Conservation (phyloP, 2,113 vertebrate species). For the Alethe castanea region DNA sequence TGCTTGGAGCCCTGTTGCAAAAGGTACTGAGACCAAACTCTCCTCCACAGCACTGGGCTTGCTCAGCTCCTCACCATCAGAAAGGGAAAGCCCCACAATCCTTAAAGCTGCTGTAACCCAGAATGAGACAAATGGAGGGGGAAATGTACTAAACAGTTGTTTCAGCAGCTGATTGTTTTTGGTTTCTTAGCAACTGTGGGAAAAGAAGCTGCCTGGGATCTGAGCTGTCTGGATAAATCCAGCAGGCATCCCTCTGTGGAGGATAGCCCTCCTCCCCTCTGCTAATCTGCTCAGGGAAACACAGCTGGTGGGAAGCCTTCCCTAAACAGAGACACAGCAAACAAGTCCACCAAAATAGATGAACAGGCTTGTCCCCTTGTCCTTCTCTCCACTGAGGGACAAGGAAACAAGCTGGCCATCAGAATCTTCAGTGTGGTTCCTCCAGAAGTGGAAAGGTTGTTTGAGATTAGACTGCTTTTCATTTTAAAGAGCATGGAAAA, state of each 20-base stretch:
- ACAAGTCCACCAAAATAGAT: background rate
- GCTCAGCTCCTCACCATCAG: background rate
- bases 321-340: background rate
- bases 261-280: background rate
- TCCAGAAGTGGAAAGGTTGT: background rate
- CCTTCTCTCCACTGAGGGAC: background rate
- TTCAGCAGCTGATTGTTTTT: background rate
- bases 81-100: background rate
- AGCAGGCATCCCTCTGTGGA: background rate
- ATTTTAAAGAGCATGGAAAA: background rate
- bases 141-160: background rate
- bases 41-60: background rate
- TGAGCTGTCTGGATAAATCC: conserved; percentile 9
- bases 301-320: background rate
- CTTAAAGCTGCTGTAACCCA: background rate
- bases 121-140: background rate
- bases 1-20: background rate
- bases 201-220: conserved; percentile 2
- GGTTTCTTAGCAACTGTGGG: conserved; percentile 59
- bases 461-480: background rate
- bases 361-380: background rate
- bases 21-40: background rate
- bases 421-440: background rate
- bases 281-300: background rate
- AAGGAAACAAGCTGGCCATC: background rate